Percentiles rank a stretch among this genome's conserved stretches.
Evolutionary conservation across 2,797 vertebrate species (phyloP).

Genomic region (Babyrousa celebensis): DNA sequence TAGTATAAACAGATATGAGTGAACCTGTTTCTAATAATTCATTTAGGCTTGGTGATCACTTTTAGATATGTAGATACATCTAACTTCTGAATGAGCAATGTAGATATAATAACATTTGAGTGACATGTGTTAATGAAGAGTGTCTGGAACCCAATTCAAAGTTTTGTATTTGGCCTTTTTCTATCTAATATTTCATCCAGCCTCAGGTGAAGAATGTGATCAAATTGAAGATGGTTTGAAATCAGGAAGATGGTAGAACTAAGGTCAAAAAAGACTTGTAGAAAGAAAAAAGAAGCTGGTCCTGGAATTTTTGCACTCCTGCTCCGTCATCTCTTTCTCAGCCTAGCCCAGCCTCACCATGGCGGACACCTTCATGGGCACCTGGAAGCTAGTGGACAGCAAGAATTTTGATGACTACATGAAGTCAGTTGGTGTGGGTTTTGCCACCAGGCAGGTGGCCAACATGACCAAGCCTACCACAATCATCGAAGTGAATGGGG

Average conservation of each 20-base stretch:
- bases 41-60: background rate
- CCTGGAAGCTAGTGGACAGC: too few relatives aligned
- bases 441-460: too few relatives aligned
- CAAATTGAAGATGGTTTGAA: background rate
- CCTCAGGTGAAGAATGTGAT: constrained; percentile 19
- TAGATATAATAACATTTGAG: background rate
- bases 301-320: too few relatives aligned
- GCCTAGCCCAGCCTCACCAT: too few relatives aligned
- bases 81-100: background rate
- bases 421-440: too few relatives aligned
- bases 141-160: background rate
- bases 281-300: background rate
- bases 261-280: background rate
- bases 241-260: background rate
- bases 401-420: too few relatives aligned
- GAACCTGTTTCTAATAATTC: background rate
- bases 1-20: background rate
- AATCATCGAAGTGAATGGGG: too few relatives aligned
- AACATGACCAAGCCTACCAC: too few relatives aligned
- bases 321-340: too few relatives aligned
- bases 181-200: background rate
- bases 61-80: background rate
- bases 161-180: background rate
- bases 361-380: too few relatives aligned
- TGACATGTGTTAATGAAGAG: background rate